Evolutionary conservation across 1,140 invertebrate species (phyloP).

Genomic region (Agrilus planipennis): DNA sequence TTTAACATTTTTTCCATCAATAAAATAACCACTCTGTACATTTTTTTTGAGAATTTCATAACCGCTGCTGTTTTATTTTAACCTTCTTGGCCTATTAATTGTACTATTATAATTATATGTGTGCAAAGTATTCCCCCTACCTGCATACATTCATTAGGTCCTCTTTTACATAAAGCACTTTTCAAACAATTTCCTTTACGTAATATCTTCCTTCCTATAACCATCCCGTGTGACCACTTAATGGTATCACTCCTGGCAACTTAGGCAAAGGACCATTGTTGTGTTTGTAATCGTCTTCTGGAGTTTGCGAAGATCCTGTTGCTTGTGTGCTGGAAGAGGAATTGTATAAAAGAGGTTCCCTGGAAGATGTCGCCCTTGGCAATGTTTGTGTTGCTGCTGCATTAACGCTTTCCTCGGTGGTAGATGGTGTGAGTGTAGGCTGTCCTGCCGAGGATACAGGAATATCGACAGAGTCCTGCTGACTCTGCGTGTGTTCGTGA

Average conservation of each 20-base stretch:
- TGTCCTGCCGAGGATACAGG: slow-evolving; percentile 11
- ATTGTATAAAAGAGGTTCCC: slow-evolving; percentile 31
- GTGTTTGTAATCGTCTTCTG: slow-evolving; percentile 29
- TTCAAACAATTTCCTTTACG: too few relatives aligned
- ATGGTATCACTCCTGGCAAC: slow-evolving; percentile 48
- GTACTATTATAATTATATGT: too few relatives aligned
- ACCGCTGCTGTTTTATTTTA: slow-evolving; percentile 1
- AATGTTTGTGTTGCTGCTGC: slow-evolving; percentile 18
- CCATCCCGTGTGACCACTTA: slow-evolving; percentile 51
- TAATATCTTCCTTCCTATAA: slow-evolving; percentile 30
- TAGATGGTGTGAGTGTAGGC: slow-evolving; percentile 36
- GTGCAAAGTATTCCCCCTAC: too few relatives aligned
- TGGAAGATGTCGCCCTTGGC: slow-evolving; percentile 23
- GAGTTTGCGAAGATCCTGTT: slow-evolving; percentile 32
- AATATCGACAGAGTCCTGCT: slow-evolving; percentile 38
- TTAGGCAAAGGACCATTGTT: slow-evolving; percentile 33
- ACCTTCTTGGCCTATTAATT: too few relatives aligned
- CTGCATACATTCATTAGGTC: too few relatives aligned
- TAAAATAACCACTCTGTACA: too few relatives aligned
- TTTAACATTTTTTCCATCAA: too few relatives aligned
- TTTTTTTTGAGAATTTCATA: too few relatives aligned
- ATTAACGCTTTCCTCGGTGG: slow-evolving; percentile 38
- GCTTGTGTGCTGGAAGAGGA: slow-evolving; percentile 29
- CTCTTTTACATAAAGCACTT: too few relatives aligned
- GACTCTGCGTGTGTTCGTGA: slow-evolving; percentile 35